Base-by-base conservation (phyloP, 2,888 invertebrate species). In the Morinoia aosen region DNA sequence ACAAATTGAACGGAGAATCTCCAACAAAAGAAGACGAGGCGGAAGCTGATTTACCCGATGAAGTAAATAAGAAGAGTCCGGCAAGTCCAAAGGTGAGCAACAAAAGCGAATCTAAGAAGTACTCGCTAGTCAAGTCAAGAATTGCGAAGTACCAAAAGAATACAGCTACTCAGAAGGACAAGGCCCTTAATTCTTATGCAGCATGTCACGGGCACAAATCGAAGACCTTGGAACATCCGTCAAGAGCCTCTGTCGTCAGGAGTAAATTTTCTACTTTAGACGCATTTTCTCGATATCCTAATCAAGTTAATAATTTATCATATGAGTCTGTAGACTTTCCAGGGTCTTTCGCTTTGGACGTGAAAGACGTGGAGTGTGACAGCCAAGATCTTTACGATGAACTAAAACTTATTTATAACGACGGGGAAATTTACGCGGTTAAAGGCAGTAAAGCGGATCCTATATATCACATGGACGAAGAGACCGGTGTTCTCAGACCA, bases 361-460 rank as follows among this genome's bases (percentile, higher is more conserved):
- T 40, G 14, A 95, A 95, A n/a, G 95, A 95, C 40, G 58, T 61
- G 0, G 64, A 64, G n/a, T 95, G 40, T 40, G 64, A 95, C 57
- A 12, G 64, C 40, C 39, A 95, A 39, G 64, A 14, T 93, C 58
- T 95, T 14, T 95, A 95, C 64, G 95, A 95, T 39, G 95, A 95
- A 61, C 61, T 95, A 0, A 95, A 95, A 64, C 95, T 95, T 14
- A 95, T 95, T 33, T 95, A 64, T 39, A 58, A 95, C 64, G 95
- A 64, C 33, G 95, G 64, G 19, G 95, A 95, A 64, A 95, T 95
- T 64, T 95, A 95, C 61, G 95, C 95, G 2, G 64, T 95, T 64
- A 58, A 58, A 95, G 95, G 58, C 25, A 61, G 58, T n/a, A 95
- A 40, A 64, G 61, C 95, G 12, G 93, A 93, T 11, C 57, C 93